Base-by-base conservation (phyloP, 1,140 invertebrate species). In the Drosophila neocordata region DNA sequence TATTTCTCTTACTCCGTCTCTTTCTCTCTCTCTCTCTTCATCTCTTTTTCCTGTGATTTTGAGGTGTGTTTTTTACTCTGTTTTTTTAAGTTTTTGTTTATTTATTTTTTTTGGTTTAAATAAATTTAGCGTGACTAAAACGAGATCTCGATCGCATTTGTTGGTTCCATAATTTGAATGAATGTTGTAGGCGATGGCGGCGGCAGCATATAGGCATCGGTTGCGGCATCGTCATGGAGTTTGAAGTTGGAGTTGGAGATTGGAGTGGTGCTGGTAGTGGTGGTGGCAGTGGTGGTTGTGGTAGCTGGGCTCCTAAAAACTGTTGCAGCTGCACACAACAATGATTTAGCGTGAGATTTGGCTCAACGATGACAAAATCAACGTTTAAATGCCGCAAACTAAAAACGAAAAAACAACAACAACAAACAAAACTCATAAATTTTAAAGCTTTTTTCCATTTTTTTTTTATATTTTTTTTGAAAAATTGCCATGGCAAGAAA, bases 71-170 rank as follows among this genome's bases (percentile, higher is more conserved):
- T 85, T 65, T 64, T 69, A 69, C 60, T 55, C 37, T 77, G 66
- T 15, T 65, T 53, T 53, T 63, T 69, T 68, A 15, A 22, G 72
- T 38, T 35, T 65, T 78, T 58, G 67, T 44, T 55, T 27, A 27
- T 9, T 53, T 60, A n/a, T 37, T 35, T 57, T 61, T 37, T 69
- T 57, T 69, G 60, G 41, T 18, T 71, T 78, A 66, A 83, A 75
- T 88, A 88, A 83, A 88, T 85, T 83, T 87, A 87, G 83, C 83
- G 83, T 87, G 83, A 87, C 83, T 87, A 82, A 87, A 87, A 79
- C 83, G 79, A 87, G 83, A 87, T 87, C 83, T 87, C 79, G 83
- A 87, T 87, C 83, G 79, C 78, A 81, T 48, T 51, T 70, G 71
- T 48, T 66, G 74, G 75, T 87, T 88, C 78, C 83, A 87, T 87